Evolutionary conservation across 2,113 vertebrate genomes (phyloP).

Genomic region (Antechinus flavipes): DNA sequence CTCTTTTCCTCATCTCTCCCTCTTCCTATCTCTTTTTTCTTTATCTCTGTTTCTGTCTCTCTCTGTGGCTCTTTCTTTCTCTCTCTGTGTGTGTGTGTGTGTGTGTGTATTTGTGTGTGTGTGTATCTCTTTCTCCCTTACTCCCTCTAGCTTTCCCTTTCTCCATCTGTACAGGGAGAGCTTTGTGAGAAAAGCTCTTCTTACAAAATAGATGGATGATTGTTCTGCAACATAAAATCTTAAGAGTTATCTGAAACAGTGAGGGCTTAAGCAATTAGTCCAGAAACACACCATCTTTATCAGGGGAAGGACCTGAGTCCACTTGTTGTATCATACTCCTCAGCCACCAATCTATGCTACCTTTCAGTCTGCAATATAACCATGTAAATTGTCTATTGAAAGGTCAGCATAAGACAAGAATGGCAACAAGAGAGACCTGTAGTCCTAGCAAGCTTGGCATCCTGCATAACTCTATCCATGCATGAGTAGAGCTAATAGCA

Average conservation of each 20-base stretch:
- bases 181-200: not conserved
- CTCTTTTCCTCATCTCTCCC: not conserved
- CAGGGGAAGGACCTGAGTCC: not conserved
- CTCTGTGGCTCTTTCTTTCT: not conserved
- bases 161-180: not conserved
- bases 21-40: not conserved
- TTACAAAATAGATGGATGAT: not conserved
- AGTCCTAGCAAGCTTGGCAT: not conserved
- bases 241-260: not conserved
- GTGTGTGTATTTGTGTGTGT: no score
- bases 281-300: not conserved
- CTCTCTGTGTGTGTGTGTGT: not conserved
- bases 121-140: not conserved
- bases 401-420: not conserved
- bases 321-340: not conserved
- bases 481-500: not conserved
- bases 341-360: not conserved
- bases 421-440: not conserved
- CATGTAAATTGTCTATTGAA: not conserved
- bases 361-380: not conserved
- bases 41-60: no score
- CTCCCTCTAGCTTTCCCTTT: not conserved
- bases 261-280: not conserved
- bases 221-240: not conserved
- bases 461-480: not conserved